Evolutionary conservation across 2,113 vertebrate species (phyloP).

Genomic region (Recurvirostra avosetta): DNA sequence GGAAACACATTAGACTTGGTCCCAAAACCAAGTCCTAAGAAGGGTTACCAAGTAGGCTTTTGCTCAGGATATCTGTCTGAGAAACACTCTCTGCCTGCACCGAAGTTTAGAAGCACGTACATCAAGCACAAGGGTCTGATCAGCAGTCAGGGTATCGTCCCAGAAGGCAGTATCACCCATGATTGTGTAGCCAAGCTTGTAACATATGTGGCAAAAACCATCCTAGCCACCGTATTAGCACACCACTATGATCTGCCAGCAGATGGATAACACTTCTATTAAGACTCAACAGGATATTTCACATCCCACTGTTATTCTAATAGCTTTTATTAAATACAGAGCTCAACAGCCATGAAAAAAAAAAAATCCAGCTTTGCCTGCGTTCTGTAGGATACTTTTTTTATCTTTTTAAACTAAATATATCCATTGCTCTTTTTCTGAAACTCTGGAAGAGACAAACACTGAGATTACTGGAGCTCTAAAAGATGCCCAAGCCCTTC

Average conservation of each 20-base stretch:
- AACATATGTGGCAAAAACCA: neutral
- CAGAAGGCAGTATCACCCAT: neutral
- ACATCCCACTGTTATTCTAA: conserved; percentile 22
- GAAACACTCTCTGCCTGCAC: neutral
- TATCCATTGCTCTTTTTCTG: neutral
- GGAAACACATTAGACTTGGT: neutral
- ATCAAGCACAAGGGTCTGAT: neutral
- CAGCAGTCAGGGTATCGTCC: neutral
- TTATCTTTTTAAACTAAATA: neutral
- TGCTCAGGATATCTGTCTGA: neutral
- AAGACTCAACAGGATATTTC: neutral
- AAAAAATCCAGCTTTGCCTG: neutral
- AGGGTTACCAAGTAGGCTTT: neutral
- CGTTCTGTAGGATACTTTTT: neutral
- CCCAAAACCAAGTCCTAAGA: neutral
- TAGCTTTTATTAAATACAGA: neutral
- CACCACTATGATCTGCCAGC: neutral
- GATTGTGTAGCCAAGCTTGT: neutral
- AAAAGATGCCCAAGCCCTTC: neutral
- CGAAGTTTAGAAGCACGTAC: neutral
- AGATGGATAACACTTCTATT: neutral
- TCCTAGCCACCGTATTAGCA: neutral
- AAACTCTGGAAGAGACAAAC: neutral
- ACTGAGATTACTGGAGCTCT: neutral
- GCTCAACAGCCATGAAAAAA: neutral